Evolutionary conservation across 2,888 invertebrate genomes (phyloP).

Genomic region (Chalcosyrphus nemorum): DNA sequence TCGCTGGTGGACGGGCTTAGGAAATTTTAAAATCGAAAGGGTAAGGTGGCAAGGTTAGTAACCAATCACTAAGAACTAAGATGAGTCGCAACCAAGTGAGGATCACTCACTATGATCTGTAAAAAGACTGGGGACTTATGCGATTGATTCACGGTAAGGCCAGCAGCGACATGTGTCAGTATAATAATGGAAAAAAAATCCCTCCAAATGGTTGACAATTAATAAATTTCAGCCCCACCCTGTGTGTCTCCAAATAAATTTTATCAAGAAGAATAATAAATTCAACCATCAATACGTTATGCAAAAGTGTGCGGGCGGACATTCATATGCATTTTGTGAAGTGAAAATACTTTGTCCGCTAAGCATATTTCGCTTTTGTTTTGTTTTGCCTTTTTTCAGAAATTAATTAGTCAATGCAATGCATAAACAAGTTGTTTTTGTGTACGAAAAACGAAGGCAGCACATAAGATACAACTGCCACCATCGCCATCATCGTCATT

Average conservation of each 20-base stretch:
- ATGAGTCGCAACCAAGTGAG: too few species aligned
- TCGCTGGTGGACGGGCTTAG: too few species aligned
- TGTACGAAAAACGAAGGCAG: not conserved
- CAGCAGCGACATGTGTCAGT: too few species aligned
- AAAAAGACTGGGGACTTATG: too few species aligned
- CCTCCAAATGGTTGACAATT: too few species aligned
- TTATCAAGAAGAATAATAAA: not conserved
- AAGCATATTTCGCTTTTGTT: not conserved
- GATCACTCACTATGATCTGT: too few species aligned
- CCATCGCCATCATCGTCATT: not conserved
- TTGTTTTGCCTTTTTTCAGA: not conserved
- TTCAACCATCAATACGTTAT: slow-evolving; percentile 1
- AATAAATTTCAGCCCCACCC: not conserved
- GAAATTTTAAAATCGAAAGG: too few species aligned
- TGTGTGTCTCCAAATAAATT: not conserved
- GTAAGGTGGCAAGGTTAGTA: too few species aligned
- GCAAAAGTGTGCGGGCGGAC: slow-evolving; percentile 11
- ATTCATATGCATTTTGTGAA: slow-evolving; percentile 28
- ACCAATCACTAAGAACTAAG: too few species aligned
- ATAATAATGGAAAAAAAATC: too few species aligned
- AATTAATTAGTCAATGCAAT: slow-evolving; percentile 30
- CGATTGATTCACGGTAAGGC: too few species aligned
- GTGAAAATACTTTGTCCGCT: slow-evolving; percentile 14
- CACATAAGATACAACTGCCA: not conserved
- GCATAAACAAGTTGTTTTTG: slow-evolving; percentile 32